phyloP scores from a whole-genome alignment of 2,797 vertebrate species.

The Iguana delicatissima region DNA sequence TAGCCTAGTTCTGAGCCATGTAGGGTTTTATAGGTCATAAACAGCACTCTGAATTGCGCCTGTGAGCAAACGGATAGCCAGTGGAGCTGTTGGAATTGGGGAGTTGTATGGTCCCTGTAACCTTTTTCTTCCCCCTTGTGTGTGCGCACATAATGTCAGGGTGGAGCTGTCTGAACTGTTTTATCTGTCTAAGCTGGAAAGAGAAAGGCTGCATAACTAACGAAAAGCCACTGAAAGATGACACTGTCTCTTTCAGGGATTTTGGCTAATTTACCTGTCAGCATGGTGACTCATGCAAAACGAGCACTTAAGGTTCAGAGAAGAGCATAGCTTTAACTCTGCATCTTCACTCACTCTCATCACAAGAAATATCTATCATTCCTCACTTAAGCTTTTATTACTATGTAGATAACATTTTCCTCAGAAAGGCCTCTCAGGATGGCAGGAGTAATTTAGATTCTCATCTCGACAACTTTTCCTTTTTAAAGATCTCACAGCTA shows the following conservation, averaged over 20 bases:
- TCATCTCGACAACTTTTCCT: background rate
- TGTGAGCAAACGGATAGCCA: too few species aligned
- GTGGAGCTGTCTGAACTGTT: slow-evolving; percentile 19
- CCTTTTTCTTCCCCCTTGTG: too few species aligned
- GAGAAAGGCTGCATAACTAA: background rate
- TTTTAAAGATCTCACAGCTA: background rate
- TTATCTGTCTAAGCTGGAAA: background rate
- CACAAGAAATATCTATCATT: background rate
- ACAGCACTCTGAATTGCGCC: too few species aligned
- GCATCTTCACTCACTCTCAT: background rate
- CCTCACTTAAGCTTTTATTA: background rate
- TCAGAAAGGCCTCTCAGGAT: background rate
- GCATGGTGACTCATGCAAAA: background rate
- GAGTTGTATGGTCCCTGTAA: too few species aligned
- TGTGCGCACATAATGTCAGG: too few species aligned
- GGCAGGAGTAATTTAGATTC: background rate
- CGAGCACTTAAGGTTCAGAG: slow-evolving; percentile 13
- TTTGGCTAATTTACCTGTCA: slow-evolving; percentile 43
- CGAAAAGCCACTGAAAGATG: slow-evolving; percentile 5
- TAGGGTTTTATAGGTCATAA: too few species aligned
- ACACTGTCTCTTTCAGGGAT: slow-evolving; percentile 25
- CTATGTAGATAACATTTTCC: slow-evolving; percentile 12
- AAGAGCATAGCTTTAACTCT: background rate
- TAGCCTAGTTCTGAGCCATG: too few species aligned
- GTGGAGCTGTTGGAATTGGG: too few species aligned